Base-by-base conservation (phyloP, 2,888 invertebrate species). In the Erebia ligea region DNA sequence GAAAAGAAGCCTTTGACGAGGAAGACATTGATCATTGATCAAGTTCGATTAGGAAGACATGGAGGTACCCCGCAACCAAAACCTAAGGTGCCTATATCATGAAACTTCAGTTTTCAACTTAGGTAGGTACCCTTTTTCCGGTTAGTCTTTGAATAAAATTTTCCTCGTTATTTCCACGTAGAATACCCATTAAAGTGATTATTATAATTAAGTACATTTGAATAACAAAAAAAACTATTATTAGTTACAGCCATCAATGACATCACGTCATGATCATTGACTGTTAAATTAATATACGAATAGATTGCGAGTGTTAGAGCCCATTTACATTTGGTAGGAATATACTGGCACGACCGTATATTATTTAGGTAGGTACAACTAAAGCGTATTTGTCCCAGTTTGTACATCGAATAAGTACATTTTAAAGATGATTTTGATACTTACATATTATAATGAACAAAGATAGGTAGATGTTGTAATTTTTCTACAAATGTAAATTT, bases 241-340 rank as follows among this genome's bases (percentile, higher is more conserved):
- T 50, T 50, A 63, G 34, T 34, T 34, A 45, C 54, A 19, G 17
- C 40, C 54, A 52, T 64, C 54, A 54, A 40, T 64, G 40, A 34
- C 64, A 54, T 52, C 64, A 52, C 50, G 66, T 42, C 56, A 66
- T 56, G 56, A 54, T 42, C 66, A 66, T 66, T 56, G 56, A 57
- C 66, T 66, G 66, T 66, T 40, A 57, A 54, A 66, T 54, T 66
- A 66, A 42, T 56, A 66, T 56, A 56, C 45, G 19, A 57, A 66
- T 66, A 19, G 42, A 66, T 66, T 57, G 19, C 45, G 42, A 56
- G 13, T 42, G 40, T 56, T 42, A 57, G 17, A 40, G 66, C 15
- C 45, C 19, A 66, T 40, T 56, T 45, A 66, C 66, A 66, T 19
- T 42, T 65, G 54, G n/a, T 17, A 40, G 2, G 8, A n/a, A n/a